Conservation (phyloP, 2,888 invertebrate species). For the Orchestes rusci region DNA sequence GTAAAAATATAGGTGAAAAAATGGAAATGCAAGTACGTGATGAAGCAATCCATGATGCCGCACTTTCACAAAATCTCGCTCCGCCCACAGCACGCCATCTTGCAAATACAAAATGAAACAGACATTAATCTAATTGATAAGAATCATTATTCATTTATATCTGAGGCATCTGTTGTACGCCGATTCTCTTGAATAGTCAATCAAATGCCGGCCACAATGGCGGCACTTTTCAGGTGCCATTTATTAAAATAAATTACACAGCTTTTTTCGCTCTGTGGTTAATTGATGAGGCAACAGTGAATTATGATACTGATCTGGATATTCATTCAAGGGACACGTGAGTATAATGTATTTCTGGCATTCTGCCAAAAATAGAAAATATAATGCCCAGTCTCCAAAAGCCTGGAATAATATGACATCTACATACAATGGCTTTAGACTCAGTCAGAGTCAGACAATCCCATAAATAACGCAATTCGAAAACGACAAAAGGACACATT, state of each 20-base stretch:
- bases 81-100: slow-evolving; percentile 26
- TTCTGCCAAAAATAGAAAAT: too few species aligned
- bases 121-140: slow-evolving; percentile 41
- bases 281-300: too few species aligned
- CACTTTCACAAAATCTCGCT: neutral
- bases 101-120: slow-evolving; percentile 32
- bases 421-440: slow-evolving; percentile 18
- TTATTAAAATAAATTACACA: slow-evolving; percentile 25
- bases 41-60: too few species aligned
- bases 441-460: slow-evolving; percentile 21
- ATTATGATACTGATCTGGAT: too few species aligned
- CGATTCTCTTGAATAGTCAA: slow-evolving; percentile 30
- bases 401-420: slow-evolving; percentile 18
- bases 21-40: too few species aligned
- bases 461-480: slow-evolving; percentile 25
- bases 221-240: slow-evolving; percentile 19
- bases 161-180: slow-evolving; percentile 38
- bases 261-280: slow-evolving; percentile 30
- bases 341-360: too few species aligned
- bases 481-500: slow-evolving; percentile 24
- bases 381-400: too few species aligned
- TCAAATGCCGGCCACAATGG: slow-evolving; percentile 17
- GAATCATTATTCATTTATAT: slow-evolving; percentile 42
- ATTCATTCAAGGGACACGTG: too few species aligned
- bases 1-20: too few species aligned